A percentile compares a stretch with the other conserved stretches of the same genome.
Evolutionary conservation across 2,797 vertebrate species (phyloP).

Genomic region (Petrocephalus schoutedeni): DNA sequence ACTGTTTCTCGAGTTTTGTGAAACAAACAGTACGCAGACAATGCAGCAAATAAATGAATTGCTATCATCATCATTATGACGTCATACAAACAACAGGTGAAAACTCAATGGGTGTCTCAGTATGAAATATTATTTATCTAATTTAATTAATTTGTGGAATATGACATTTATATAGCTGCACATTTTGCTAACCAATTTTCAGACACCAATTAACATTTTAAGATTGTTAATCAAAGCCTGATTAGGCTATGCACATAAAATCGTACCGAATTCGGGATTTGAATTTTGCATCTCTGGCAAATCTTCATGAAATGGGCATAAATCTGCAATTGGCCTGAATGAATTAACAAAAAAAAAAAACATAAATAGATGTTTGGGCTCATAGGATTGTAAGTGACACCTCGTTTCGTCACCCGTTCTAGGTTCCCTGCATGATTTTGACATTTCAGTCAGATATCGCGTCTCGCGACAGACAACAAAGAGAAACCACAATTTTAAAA

Average conservation of each 20-base stretch:
- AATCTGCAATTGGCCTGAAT: neutral
- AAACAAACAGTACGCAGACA: conserved; percentile 1
- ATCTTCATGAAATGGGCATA: neutral
- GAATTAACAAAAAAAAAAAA: neutral
- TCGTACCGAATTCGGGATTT: conserved; percentile 5
- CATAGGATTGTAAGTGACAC: neutral
- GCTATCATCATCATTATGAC: neutral
- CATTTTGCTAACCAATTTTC: conserved; percentile 21
- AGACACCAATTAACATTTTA: conserved; percentile 18
- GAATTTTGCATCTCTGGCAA: neutral
- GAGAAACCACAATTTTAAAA: neutral
- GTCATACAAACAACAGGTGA: conserved; percentile 19
- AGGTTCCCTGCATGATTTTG: neutral
- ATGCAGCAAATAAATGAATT: neutral
- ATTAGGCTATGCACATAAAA: conserved; percentile 13
- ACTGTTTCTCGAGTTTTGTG: neutral
- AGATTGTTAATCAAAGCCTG: conserved; percentile 27
- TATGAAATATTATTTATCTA: conserved; percentile 18
- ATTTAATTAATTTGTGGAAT: conserved; percentile 28
- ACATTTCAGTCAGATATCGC: neutral
- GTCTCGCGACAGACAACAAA: neutral
- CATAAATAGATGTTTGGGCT: neutral
- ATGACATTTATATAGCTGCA: conserved; percentile 24
- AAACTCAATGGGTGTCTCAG: conserved; percentile 15
- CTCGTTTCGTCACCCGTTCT: neutral